Conservation (phyloP, 2,888 invertebrate genomes). For the Andrena dorsata region DNA sequence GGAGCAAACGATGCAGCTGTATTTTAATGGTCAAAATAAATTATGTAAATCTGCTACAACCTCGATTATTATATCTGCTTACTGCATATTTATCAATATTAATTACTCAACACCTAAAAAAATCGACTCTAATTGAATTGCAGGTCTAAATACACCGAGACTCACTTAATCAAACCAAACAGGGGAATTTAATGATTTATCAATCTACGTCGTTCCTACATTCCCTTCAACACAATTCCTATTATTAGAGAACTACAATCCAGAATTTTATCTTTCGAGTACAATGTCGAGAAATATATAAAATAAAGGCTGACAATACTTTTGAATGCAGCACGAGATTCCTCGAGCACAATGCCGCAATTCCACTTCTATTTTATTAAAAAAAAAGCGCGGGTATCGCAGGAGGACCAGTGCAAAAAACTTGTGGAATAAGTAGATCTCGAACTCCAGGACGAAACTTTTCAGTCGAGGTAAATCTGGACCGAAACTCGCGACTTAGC, state of each 20-base stretch:
- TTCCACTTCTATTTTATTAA: neutral
- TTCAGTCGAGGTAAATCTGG: slow-evolving; percentile 2
- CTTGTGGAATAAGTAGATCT: slow-evolving; percentile 32
- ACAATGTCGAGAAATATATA: neutral
- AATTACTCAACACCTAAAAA: neutral
- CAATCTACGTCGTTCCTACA: too few relatives aligned
- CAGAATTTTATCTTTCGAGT: neutral
- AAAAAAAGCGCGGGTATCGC: neutral
- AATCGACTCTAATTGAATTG: neutral
- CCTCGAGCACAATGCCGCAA: neutral
- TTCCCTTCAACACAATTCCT: too few relatives aligned
- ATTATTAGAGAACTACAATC: too few relatives aligned
- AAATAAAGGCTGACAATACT: neutral
- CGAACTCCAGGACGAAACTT: slow-evolving; percentile 25
- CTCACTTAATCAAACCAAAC: too few relatives aligned
- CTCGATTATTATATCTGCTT: neutral
- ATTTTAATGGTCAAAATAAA: slow-evolving; percentile 1
- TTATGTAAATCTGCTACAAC: neutral
- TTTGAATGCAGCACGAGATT: neutral
- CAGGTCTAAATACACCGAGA: neutral
- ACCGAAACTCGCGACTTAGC: slow-evolving; percentile 13
- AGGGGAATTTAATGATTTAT: too few relatives aligned
- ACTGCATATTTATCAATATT: neutral
- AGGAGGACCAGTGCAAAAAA: slow-evolving; percentile 9
- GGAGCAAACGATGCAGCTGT: neutral